Percentiles rank a stretch among this genome's conserved stretches.
These are phyloP conservation scores for Anoplolepis gracilipes DNA, from an alignment of 1,140 invertebrate genomes.

Conservation along the genomic window DNA sequence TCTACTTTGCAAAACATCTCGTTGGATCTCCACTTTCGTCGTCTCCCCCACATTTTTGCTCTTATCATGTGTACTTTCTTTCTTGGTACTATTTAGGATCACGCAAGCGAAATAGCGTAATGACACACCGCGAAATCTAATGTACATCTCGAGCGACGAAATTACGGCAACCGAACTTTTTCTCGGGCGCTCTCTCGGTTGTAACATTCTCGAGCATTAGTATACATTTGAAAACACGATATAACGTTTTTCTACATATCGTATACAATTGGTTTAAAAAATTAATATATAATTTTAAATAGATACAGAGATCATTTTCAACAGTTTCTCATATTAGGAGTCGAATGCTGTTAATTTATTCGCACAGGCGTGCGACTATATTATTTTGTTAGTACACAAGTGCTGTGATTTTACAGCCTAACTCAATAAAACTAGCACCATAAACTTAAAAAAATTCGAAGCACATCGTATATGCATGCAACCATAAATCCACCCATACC, in stretches of 20 bases:
- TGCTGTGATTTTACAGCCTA: slow-evolving; percentile 48
- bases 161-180: slow-evolving; percentile 36
- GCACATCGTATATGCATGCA: slow-evolving; percentile 59
- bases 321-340: background rate
- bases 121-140: slow-evolving; percentile 44
- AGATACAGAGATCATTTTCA: too few relatives aligned
- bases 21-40: slow-evolving; percentile 4
- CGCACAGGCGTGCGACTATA: background rate
- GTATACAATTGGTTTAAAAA: background rate
- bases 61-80: slow-evolving; percentile 55
- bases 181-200: background rate
- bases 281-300: slow-evolving; percentile 15
- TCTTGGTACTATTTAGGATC: slow-evolving; percentile 46
- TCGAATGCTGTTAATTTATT: background rate
- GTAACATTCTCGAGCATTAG: slow-evolving; percentile 9
- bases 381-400: slow-evolving; percentile 42
- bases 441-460: slow-evolving; percentile 62
- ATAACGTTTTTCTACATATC: background rate
- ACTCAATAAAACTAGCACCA: slow-evolving; percentile 48
- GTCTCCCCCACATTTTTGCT: background rate
- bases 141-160: slow-evolving; percentile 54
- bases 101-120: slow-evolving; percentile 59
- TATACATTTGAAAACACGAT: background rate
- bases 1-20: slow-evolving; percentile 25
- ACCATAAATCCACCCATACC: slow-evolving; percentile 55